phyloP scores from a whole-genome alignment of 2,888 invertebrate species.

The Yponomeuta cagnagella region DNA sequence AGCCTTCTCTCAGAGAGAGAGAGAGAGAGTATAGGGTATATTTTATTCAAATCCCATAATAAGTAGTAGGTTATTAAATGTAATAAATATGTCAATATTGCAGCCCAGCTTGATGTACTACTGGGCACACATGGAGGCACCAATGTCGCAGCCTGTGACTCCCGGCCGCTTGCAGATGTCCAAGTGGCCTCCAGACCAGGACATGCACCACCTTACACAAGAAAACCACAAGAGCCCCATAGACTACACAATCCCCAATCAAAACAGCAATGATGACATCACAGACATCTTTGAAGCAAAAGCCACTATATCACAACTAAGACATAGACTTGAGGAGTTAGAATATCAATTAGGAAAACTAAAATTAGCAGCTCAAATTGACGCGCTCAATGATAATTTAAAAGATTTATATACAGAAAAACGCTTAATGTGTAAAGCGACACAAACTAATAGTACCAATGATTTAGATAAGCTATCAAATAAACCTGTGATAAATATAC shows the following conservation, averaged over 20 bases:
- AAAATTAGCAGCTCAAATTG: conserved; percentile 53
- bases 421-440: conserved; percentile 42
- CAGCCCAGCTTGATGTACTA: conserved; percentile 94
- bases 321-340: conserved; percentile 51
- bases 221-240: conserved; percentile 42
- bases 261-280: conserved; percentile 60
- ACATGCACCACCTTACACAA: conserved; percentile 33
- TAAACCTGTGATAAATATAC: conserved; percentile 64
- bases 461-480: conserved; percentile 45
- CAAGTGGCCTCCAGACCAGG: conserved; percentile 82
- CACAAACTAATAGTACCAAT: conserved; percentile 43
- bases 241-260: conserved; percentile 40
- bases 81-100: conserved; percentile 25
- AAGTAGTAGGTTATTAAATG: too few species aligned
- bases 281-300: conserved; percentile 58
- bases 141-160: conserved; percentile 79
- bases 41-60: too few species aligned
- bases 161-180: conserved; percentile 84
- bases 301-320: conserved; percentile 51
- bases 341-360: conserved; percentile 59
- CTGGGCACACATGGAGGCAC: conserved; percentile 89
- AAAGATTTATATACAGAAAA: conserved; percentile 35
- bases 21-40: too few species aligned
- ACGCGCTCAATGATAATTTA: conserved; percentile 50
- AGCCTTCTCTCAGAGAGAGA: too few species aligned